phyloP scores from a whole-genome alignment of 2,888 invertebrate genomes.

The Coenonympha glycerion region DNA sequence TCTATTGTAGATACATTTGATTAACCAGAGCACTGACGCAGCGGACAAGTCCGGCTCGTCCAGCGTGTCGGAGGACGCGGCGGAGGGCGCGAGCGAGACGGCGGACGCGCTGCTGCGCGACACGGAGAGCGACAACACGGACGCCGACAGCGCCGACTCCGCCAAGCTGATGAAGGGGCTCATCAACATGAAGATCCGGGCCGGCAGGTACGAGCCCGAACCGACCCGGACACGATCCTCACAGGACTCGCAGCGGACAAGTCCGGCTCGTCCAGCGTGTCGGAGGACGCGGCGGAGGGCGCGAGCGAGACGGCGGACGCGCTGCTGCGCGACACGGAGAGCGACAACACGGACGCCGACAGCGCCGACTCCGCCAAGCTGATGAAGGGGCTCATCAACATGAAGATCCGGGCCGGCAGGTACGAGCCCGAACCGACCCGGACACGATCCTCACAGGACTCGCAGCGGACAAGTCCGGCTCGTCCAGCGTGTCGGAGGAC shows the following conservation, averaged over 20 bases:
- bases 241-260: slow-evolving; percentile 30
- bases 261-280: slow-evolving; percentile 36
- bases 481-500: slow-evolving; percentile 41
- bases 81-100: slow-evolving; percentile 26
- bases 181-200: slow-evolving; percentile 73
- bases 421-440: too few relatives aligned
- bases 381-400: slow-evolving; percentile 75
- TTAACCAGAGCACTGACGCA: slow-evolving; percentile 21
- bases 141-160: slow-evolving; percentile 54
- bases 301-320: slow-evolving; percentile 24
- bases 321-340: slow-evolving; percentile 31
- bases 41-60: slow-evolving; percentile 35
- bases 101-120: slow-evolving; percentile 27
- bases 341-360: slow-evolving; percentile 35
- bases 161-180: slow-evolving; percentile 75
- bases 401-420: slow-evolving; percentile 69
- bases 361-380: slow-evolving; percentile 70
- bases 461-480: slow-evolving; percentile 32
- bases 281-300: slow-evolving; percentile 36
- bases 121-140: slow-evolving; percentile 32
- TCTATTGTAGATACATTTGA: neutral
- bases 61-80: slow-evolving; percentile 39
- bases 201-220: slow-evolving; percentile 55
- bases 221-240: too few relatives aligned
- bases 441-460: too few relatives aligned